Percentiles rank a stretch among this genome's conserved stretches.
phyloP scores from a whole-genome alignment of 2,113 vertebrate genomes.

The Leucoraja erinaceus region DNA sequence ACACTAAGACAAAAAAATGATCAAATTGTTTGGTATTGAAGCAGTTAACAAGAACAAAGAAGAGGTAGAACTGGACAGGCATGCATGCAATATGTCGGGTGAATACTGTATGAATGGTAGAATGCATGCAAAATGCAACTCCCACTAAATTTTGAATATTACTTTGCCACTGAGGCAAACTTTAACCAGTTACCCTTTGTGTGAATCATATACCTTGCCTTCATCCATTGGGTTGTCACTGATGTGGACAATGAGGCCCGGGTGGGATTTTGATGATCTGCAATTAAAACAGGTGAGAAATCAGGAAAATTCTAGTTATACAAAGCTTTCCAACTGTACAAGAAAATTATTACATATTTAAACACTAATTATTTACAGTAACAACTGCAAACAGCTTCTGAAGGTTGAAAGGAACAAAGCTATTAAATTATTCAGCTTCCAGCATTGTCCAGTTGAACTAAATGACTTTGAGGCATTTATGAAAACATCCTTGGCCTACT shows the following conservation, averaged over 20 bases:
- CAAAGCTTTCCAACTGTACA: neutral
- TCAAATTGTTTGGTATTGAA: neutral
- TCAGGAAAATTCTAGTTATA: neutral
- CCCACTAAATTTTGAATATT: neutral
- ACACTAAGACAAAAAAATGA: neutral
- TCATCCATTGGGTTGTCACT: constrained; percentile 99
- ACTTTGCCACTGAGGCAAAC: neutral
- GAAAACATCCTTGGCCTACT: neutral
- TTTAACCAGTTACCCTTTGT: constrained; percentile 17
- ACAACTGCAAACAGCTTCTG: neutral
- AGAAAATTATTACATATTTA: neutral
- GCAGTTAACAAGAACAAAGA: neutral
- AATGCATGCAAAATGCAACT: neutral
- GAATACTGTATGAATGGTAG: neutral
- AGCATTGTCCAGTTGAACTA: neutral
- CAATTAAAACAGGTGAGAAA: constrained; percentile 32
- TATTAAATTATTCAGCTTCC: constrained; percentile 1
- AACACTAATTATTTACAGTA: neutral
- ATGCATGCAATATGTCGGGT: neutral
- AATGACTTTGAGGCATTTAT: neutral
- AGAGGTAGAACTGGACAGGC: neutral
- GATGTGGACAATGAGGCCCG: constrained; percentile 94
- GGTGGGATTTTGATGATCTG: constrained; percentile 96
- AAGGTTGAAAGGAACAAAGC: neutral
- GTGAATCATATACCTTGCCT: constrained; percentile 74